A percentile compares a stretch with the other conserved stretches of the same genome.
Evolutionary conservation across 2,888 invertebrate species (phyloP).

Genomic region (Tortricodes alternella): DNA sequence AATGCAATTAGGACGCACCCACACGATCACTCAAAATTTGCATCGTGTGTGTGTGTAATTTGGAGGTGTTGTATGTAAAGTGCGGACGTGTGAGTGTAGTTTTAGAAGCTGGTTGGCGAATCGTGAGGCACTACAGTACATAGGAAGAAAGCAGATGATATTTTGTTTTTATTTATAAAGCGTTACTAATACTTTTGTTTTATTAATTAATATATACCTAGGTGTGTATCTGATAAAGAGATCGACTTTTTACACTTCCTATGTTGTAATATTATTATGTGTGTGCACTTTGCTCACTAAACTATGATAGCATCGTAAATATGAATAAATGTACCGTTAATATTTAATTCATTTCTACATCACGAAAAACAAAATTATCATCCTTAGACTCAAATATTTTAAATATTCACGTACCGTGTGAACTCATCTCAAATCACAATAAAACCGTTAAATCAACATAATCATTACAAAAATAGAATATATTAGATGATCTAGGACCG

Average conservation of each 20-base stretch:
- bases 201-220: neutral
- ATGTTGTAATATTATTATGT: too few relatives aligned
- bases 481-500: constrained; percentile 56
- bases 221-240: too few relatives aligned
- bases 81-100: constrained; percentile 70
- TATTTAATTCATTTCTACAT: neutral
- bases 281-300: too few relatives aligned
- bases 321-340: too few relatives aligned
- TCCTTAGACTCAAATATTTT: neutral
- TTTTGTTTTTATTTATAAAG: neutral
- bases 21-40: constrained; percentile 45
- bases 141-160: constrained; percentile 37
- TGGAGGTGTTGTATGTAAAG: constrained; percentile 64
- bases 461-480: constrained; percentile 55
- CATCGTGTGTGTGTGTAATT: constrained; percentile 35
- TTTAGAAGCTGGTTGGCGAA: constrained; percentile 67
- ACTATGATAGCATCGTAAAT: too few relatives aligned
- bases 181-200: neutral
- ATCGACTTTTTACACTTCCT: too few relatives aligned
- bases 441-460: constrained; percentile 50
- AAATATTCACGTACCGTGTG: constrained; percentile 44
- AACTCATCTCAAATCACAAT: constrained; percentile 36
- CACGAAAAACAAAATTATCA: constrained; percentile 18
- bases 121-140: constrained; percentile 64
- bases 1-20: constrained; percentile 44